These are phyloP conservation scores for Pelvicachromis taeniatus DNA, from an alignment of 2,113 vertebrate species.

Conservation along the genomic window DNA sequence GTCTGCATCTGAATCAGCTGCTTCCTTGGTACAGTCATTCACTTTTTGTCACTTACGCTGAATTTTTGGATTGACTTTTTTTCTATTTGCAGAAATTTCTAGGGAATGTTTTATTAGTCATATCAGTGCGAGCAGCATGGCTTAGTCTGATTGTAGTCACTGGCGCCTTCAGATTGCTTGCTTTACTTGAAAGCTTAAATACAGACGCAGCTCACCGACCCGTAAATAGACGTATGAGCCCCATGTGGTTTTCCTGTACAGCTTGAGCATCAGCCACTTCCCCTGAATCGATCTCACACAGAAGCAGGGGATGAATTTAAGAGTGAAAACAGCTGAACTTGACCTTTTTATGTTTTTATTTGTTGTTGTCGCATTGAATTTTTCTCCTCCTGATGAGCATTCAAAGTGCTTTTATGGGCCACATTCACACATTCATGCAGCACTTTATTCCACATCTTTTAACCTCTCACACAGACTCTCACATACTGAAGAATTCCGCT, in stretches of 20 bases:
- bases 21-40: background rate
- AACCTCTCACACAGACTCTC: too few species aligned
- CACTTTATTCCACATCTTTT: background rate
- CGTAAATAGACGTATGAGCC: constrained; percentile 23
- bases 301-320: background rate
- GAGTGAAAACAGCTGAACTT: background rate
- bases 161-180: background rate
- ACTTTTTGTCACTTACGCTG: background rate
- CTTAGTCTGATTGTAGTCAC: background rate
- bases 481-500: too few species aligned
- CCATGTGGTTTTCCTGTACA: constrained; percentile 45
- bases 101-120: background rate
- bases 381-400: rapidly evolving
- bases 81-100: background rate
- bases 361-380: background rate
- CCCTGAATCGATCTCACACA: background rate
- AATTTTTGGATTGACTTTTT: background rate
- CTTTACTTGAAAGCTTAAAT: background rate
- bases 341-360: background rate
- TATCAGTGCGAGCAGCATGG: background rate
- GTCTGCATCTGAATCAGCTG: background rate
- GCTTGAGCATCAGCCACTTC: constrained; percentile 4
- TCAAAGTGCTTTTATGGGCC: background rate
- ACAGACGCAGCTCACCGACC: background rate
- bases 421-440: too few species aligned